Evolutionary conservation across 2,113 vertebrate genomes (phyloP).

Genomic region (Psilopsiagon aymara): DNA sequence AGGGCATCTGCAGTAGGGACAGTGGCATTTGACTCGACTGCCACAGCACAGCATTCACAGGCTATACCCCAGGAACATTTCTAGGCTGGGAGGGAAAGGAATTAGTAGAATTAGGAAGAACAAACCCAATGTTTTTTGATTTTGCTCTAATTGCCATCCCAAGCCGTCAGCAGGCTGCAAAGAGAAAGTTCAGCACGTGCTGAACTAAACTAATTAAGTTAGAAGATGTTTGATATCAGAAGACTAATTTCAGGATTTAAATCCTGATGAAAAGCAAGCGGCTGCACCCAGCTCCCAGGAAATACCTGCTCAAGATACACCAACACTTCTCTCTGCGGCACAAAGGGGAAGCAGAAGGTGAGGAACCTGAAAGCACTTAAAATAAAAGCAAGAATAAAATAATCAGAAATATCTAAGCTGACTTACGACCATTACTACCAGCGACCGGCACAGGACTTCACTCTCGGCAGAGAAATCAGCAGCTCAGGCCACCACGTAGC

Average conservation of each 20-base stretch:
- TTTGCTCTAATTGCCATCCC: neutral
- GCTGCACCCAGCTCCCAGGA: neutral
- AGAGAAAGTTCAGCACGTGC: neutral
- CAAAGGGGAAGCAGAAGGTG: neutral
- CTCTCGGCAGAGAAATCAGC: neutral
- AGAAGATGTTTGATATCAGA: fast-evolving
- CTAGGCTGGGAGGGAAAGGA: neutral
- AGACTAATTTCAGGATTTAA: neutral
- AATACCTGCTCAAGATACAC: neutral
- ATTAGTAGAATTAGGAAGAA: neutral
- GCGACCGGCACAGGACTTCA: fast-evolving
- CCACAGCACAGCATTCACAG: neutral
- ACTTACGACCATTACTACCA: neutral
- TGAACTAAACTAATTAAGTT: neutral
- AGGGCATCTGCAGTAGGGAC: fast-evolving
- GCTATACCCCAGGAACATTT: neutral
- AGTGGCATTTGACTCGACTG: neutral
- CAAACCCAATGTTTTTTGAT: fast-evolving
- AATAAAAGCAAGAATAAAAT: fast-evolving
- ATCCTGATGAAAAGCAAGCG: neutral
- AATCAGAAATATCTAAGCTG: neutral
- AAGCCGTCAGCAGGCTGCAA: fast-evolving
- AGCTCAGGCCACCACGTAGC: neutral
- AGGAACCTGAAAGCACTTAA: neutral
- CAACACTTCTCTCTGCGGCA: fast-evolving